Percentiles rank a stretch among this genome's conserved stretches.
These are phyloP conservation scores for Climacteris rufus DNA, from an alignment of 2,113 vertebrate species.

Conservation along the genomic window DNA sequence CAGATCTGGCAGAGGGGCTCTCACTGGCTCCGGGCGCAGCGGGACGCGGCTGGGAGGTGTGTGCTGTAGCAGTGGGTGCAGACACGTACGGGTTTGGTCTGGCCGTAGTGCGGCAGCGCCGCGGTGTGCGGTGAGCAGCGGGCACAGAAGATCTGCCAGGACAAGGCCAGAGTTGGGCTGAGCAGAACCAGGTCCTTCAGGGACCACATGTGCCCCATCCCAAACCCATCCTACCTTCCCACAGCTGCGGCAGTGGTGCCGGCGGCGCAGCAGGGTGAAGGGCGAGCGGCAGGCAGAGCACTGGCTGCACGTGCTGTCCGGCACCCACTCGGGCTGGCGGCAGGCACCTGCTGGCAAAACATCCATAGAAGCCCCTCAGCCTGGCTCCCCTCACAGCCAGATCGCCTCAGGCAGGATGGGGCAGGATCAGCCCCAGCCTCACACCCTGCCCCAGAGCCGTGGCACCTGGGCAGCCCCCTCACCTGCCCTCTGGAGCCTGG, in stretches of 20 bases:
- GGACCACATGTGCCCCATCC: rapidly evolving
- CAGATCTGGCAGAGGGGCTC: not conserved
- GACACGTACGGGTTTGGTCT: slow-evolving; percentile 60
- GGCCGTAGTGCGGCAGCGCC: slow-evolving; percentile 42
- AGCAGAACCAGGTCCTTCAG: rapidly evolving
- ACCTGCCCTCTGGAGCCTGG: not conserved
- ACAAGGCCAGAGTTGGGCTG: not conserved
- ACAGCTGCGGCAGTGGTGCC: slow-evolving; percentile 76
- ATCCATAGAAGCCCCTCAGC: rapidly evolving
- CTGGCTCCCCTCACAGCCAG: not conserved
- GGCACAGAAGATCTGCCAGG: slow-evolving; percentile 71
- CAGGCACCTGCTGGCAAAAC: not conserved
- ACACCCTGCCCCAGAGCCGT: not conserved
- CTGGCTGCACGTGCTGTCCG: slow-evolving; percentile 39
- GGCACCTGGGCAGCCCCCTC: not conserved
- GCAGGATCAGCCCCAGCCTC: not conserved
- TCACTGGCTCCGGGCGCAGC: not conserved
- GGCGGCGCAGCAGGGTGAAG: slow-evolving; percentile 69
- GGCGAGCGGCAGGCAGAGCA: slow-evolving; percentile 55
- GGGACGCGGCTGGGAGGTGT: not conserved
- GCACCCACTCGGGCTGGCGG: slow-evolving; percentile 62
- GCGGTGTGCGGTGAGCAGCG: slow-evolving; percentile 58
- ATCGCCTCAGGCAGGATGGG: too few species aligned
- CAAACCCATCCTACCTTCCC: slow-evolving; percentile 57
- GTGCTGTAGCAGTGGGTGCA: slow-evolving; percentile 69